phyloP scores from a whole-genome alignment of 2,113 vertebrate species.

The Labeo catla region DNA sequence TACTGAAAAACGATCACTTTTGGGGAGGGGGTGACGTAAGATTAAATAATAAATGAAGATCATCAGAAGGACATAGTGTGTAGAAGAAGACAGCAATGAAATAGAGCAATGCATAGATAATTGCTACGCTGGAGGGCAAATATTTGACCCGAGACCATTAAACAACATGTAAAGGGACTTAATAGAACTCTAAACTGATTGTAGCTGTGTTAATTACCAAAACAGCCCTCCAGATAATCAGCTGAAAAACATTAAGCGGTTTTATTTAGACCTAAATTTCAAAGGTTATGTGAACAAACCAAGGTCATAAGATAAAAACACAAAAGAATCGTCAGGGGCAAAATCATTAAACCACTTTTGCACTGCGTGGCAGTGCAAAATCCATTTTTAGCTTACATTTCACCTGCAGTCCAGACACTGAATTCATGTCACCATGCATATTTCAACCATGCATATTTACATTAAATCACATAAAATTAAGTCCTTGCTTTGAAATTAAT shows the following conservation, averaged over 20 bases:
- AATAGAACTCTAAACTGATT: constrained; percentile 35
- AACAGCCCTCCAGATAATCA: constrained; percentile 12
- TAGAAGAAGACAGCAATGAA: constrained; percentile 30
- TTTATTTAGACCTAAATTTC: not conserved
- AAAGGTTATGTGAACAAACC: constrained; percentile 5
- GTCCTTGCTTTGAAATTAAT: not conserved
- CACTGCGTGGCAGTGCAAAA: not conserved
- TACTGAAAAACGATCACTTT: constrained; percentile 56
- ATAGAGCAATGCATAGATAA: constrained; percentile 7
- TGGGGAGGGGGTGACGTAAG: constrained; percentile 44
- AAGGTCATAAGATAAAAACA: not conserved
- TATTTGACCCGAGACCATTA: constrained; percentile 30
- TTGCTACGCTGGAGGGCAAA: constrained; percentile 26
- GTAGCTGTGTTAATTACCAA: constrained; percentile 28
- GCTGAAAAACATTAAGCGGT: not conserved
- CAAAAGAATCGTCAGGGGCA: not conserved
- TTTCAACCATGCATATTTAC: not conserved
- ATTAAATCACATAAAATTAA: not conserved
- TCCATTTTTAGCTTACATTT: not conserved
- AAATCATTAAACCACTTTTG: not conserved
- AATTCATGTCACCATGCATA: not conserved
- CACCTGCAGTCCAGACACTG: not conserved
- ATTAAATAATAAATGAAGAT: constrained; percentile 65
- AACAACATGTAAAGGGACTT: constrained; percentile 11
- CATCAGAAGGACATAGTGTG: constrained; percentile 41